These are phyloP conservation scores for Diadegma fenestrale DNA, from an alignment of 2,888 invertebrate genomes.

Conservation along the genomic window DNA sequence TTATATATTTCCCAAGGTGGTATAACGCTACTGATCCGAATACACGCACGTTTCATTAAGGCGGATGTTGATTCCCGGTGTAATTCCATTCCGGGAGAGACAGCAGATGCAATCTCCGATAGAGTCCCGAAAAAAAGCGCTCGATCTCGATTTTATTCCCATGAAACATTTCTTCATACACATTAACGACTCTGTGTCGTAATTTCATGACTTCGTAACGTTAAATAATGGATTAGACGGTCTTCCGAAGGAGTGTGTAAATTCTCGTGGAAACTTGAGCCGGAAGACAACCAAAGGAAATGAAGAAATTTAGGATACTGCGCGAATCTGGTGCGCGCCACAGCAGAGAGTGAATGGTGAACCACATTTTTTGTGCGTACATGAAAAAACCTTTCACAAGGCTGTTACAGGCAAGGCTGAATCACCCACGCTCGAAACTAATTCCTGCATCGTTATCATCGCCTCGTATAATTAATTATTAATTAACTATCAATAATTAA, in stretches of 20 bases:
- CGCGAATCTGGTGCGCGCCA: constrained; percentile 13
- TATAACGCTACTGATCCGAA: constrained; percentile 11
- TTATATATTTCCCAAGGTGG: constrained; percentile 10
- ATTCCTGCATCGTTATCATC: background rate
- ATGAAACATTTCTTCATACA: background rate
- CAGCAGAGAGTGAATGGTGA: constrained; percentile 1
- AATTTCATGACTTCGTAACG: constrained; percentile 24
- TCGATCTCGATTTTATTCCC: constrained; percentile 22
- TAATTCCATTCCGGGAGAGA: constrained; percentile 42
- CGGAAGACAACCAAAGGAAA: constrained; percentile 23
- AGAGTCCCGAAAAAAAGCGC: constrained; percentile 15
- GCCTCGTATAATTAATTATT: background rate
- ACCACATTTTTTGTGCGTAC: background rate
- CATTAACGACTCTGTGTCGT: constrained; percentile 26
- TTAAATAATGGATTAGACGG: constrained; percentile 39
- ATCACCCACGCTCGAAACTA: background rate
- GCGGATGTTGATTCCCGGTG: constrained; percentile 20
- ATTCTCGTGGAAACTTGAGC: constrained; percentile 1
- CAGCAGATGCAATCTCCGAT: constrained; percentile 21
- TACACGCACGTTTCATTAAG: constrained; percentile 23
- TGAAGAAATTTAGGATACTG: constrained; percentile 36
- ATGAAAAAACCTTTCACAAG: constrained; percentile 2
- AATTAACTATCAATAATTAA: no score
- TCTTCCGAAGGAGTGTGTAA: constrained; percentile 1
- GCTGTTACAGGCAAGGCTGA: background rate